Percentiles rank a stretch among this genome's conserved stretches.
phyloP scores from a whole-genome alignment of 2,888 invertebrate species.

The Boloria euphrosyne region DNA sequence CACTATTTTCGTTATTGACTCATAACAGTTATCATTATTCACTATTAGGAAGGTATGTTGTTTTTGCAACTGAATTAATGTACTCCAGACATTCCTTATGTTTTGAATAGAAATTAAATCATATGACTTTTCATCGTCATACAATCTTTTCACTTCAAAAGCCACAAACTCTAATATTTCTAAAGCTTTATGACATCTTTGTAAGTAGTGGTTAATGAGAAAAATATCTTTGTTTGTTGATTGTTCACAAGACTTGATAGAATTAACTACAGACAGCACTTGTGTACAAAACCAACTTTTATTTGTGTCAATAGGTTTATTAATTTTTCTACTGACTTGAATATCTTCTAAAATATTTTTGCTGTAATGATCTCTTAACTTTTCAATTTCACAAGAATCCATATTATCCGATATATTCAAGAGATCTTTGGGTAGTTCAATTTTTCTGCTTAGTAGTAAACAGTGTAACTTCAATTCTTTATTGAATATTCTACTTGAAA shows the following conservation, averaged over 20 bases:
- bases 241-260: slow-evolving; percentile 55
- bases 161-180: slow-evolving; percentile 55
- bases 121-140: slow-evolving; percentile 21
- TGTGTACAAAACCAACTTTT: slow-evolving; percentile 61
- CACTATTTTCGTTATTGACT: slow-evolving; percentile 53
- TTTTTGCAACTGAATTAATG: slow-evolving; percentile 52
- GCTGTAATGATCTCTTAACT: slow-evolving; percentile 53
- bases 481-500: slow-evolving; percentile 51
- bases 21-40: slow-evolving; percentile 44
- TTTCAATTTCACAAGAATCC: slow-evolving; percentile 58
- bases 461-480: slow-evolving; percentile 60
- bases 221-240: slow-evolving; percentile 51
- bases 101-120: slow-evolving; percentile 45
- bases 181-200: slow-evolving; percentile 55
- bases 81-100: slow-evolving; percentile 47
- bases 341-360: slow-evolving; percentile 52
- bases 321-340: slow-evolving; percentile 39
- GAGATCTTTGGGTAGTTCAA: slow-evolving; percentile 54
- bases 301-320: slow-evolving; percentile 42
- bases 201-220: slow-evolving; percentile 57
- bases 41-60: slow-evolving; percentile 49
- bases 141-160: slow-evolving; percentile 42
- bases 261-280: slow-evolving; percentile 52
- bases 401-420: slow-evolving; percentile 53
- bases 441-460: slow-evolving; percentile 52